Evolutionary conservation across 2,797 vertebrate genomes (phyloP), one percentile per base, ranked within the genome.

Genomic region (Arrhamphus sclerolepis): DNA sequence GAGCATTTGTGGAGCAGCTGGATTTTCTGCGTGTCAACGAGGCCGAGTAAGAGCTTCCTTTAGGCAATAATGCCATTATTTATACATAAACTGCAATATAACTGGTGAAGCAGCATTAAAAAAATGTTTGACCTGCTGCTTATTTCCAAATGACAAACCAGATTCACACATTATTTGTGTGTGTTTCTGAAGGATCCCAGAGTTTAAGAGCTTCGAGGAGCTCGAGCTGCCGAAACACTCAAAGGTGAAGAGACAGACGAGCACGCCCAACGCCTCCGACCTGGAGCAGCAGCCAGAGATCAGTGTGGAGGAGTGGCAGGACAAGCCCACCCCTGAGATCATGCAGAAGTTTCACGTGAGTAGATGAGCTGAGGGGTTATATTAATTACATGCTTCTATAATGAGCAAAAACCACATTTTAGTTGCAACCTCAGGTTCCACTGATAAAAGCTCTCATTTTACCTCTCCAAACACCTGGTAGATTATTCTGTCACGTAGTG

Each of bases 191-290:
- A 99, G 98, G 75, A 92, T 95, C 80, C 94, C 97, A 0, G 92
- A 96, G 84, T 99, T 99, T 85, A 95, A 93, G 89, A 95, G 96
- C 88, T 97, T 99, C 44, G 96, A 97, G 80, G 97, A 99, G 70
- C 72, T 98, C 75, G 95, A 98, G 85, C 81, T 97, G 77, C 97
- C 98, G 0, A 98, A 97, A 65, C 96, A 99, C 89, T 98, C 96
- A 14, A 98, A 97, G 89, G 97, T 99, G 72, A 99, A 98, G 88
- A 91, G 98, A 54, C 97, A 98, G 68, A 94, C 87, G 38, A 99
- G 97, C 79, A 96, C 96, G 0, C 92, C 95, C 21, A 94, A 93
- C 18, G 91, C 81, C 69, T 92, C 94, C 0, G 94, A 97, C 61
- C 84, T 94, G 69, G 95, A 96, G 69, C 94, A 96, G 82, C 94